Conservation (phyloP, 2,888 invertebrate species). For the Mythimna impura region DNA sequence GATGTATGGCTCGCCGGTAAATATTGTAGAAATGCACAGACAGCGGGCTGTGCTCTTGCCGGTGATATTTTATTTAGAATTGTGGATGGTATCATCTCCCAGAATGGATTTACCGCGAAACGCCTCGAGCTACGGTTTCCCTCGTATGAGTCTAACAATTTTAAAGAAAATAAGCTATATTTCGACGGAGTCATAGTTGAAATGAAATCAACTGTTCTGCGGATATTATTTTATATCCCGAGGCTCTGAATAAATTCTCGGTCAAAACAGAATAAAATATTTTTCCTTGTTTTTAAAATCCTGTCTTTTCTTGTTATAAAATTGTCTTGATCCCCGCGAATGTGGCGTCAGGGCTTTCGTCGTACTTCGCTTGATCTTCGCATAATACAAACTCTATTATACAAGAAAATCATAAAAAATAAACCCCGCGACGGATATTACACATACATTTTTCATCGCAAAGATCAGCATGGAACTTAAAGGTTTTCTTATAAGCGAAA, state of each 20-base stretch:
- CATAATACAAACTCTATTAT: constrained; percentile 54
- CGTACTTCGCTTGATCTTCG: constrained; percentile 45
- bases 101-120: constrained; percentile 64
- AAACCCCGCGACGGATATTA: constrained; percentile 56
- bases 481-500: constrained; percentile 60
- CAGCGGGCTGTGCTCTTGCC: constrained; percentile 47
- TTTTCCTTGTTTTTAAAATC: constrained; percentile 31
- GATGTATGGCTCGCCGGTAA: constrained; percentile 60
- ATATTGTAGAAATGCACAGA: constrained; percentile 59
- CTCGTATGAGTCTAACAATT: constrained; percentile 57
- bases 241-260: constrained; percentile 24
- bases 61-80: constrained; percentile 74
- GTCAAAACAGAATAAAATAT: constrained; percentile 15
- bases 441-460: constrained; percentile 62
- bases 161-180: constrained; percentile 62
- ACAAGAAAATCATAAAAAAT: constrained; percentile 63
- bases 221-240: constrained; percentile 45
- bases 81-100: constrained; percentile 57
- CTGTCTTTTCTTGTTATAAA: constrained; percentile 30
- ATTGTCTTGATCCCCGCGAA: constrained; percentile 20
- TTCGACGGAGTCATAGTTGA: constrained; percentile 46
- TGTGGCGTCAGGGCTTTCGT: constrained; percentile 22
- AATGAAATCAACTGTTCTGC: constrained; percentile 52
- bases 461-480: constrained; percentile 59
- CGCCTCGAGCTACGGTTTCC: constrained; percentile 56